A percentile compares a stretch with the other conserved stretches of the same genome.
phyloP scores from a whole-genome alignment of 1,140 invertebrate species.

The Aplysia californica region DNA sequence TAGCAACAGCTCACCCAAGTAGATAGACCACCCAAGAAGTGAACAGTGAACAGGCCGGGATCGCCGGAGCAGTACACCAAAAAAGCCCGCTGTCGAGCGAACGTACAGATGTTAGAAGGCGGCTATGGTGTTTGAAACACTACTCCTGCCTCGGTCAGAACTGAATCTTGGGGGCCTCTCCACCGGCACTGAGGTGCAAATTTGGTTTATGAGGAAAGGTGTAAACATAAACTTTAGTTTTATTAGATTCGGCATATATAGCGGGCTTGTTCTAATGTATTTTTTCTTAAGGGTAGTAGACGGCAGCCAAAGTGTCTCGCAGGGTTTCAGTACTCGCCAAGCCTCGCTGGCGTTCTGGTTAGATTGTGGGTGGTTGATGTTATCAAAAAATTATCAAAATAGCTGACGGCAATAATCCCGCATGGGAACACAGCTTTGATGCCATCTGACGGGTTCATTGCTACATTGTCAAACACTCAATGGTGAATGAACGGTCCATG shows the following conservation, averaged over 20 bases:
- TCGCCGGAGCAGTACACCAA: constrained; percentile 5
- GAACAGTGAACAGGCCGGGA: constrained; percentile 17
- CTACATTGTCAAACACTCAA: not conserved
- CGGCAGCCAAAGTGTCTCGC: not conserved
- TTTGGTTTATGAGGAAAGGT: not conserved
- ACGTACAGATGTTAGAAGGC: not conserved
- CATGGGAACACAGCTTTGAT: not conserved
- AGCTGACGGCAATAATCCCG: not conserved
- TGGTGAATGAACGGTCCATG: not conserved
- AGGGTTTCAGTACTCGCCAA: not conserved
- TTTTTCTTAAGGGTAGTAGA: too few species aligned
- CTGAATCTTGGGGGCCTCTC: not conserved
- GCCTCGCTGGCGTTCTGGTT: too few species aligned
- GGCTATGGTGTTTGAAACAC: not conserved
- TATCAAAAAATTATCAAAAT: not conserved
- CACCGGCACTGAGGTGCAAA: not conserved
- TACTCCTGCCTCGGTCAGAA: not conserved
- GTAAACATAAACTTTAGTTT: not conserved
- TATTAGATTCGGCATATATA: too few species aligned
- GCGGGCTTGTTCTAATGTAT: too few species aligned
- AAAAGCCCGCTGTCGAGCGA: not conserved
- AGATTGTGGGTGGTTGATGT: not conserved
- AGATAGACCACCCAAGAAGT: constrained; percentile 62
- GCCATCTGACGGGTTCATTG: not conserved
- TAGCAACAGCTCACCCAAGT: constrained; percentile 65